These are phyloP conservation scores for Heliconius ethilla DNA, from an alignment of 2,888 invertebrate genomes.

Conservation along the genomic window DNA sequence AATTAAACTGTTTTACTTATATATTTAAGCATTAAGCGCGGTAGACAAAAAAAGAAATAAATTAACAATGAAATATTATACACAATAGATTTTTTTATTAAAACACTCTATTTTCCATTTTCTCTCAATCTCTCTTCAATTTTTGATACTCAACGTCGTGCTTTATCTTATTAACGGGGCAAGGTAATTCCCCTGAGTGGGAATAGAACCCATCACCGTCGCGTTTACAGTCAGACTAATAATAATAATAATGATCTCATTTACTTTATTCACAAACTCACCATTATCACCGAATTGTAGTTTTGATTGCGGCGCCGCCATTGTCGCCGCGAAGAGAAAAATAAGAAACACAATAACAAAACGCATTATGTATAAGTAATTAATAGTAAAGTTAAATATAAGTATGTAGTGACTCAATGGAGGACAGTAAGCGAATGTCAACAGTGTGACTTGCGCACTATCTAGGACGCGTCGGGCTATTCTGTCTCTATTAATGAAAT, in stretches of 20 bases:
- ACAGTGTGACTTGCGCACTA: constrained; percentile 41
- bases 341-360: constrained; percentile 53
- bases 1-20: background rate
- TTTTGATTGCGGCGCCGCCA: constrained; percentile 57
- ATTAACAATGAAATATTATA: too few species aligned
- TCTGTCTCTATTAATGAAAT: constrained; percentile 43
- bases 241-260: too few species aligned
- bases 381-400: background rate
- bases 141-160: too few species aligned
- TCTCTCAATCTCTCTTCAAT: background rate
- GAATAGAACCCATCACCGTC: background rate
- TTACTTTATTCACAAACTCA: constrained; percentile 47
- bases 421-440: constrained; percentile 42
- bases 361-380: constrained; percentile 54
- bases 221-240: background rate
- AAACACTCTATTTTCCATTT: background rate
- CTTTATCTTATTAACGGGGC: too few species aligned
- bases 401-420: constrained; percentile 23
- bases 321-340: constrained; percentile 47
- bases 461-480: constrained; percentile 47
- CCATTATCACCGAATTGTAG: constrained; percentile 61
- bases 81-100: background rate
- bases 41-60: background rate
- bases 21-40: background rate
- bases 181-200: background rate